Evolutionary conservation across 2,888 invertebrate genomes (phyloP).

Genomic region (Brachypterus glaber): DNA sequence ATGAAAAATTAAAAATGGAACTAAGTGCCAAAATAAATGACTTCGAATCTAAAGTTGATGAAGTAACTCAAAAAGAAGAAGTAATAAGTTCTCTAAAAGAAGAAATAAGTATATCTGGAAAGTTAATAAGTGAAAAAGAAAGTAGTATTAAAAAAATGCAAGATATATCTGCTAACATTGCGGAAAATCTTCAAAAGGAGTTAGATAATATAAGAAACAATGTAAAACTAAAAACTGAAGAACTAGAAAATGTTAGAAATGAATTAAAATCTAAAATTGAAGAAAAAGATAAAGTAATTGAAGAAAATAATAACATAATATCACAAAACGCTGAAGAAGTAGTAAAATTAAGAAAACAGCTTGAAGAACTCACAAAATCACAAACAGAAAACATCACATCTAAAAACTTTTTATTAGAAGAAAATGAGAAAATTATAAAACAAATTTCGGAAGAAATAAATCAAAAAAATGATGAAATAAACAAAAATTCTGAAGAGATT

Average conservation of each 20-base stretch:
- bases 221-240: conserved; percentile 30
- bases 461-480: not conserved
- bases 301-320: conserved; percentile 40
- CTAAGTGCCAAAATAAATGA: conserved; percentile 48
- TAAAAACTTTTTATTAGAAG: conserved; percentile 25
- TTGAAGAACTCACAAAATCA: conserved; percentile 22
- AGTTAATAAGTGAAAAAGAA: conserved; percentile 26
- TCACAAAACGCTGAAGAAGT: conserved; percentile 21
- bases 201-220: conserved; percentile 32
- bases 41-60: conserved; percentile 34
- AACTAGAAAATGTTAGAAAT: conserved; percentile 32
- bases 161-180: conserved; percentile 28
- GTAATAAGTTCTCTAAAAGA: conserved; percentile 30
- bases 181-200: conserved; percentile 28
- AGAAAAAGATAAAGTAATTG: conserved; percentile 39
- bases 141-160: conserved; percentile 35
- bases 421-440: conserved; percentile 19
- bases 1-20: conserved; percentile 34
- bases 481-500: not conserved
- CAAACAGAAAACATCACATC: conserved; percentile 21
- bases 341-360: conserved; percentile 22
- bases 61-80: conserved; percentile 27
- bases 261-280: conserved; percentile 22
- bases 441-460: not conserved
- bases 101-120: conserved; percentile 30